phyloP scores from a whole-genome alignment of 2,888 invertebrate genomes.

The Chelonus formosanus region DNA sequence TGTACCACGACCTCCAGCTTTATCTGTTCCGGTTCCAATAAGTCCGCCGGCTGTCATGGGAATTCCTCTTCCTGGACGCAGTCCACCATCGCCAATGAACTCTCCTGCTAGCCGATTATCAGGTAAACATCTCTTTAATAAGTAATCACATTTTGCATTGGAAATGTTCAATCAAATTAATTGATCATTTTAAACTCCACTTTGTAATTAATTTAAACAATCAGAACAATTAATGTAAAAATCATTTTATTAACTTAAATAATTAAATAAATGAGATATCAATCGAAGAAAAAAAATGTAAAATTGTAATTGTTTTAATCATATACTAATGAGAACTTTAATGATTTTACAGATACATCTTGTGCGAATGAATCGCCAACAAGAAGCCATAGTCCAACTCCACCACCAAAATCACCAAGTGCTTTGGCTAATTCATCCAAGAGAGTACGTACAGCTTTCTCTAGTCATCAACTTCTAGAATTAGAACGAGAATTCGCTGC shows the following conservation, averaged over 20 bases:
- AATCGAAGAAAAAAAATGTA: not conserved
- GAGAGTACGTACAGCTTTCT: conserved; percentile 92
- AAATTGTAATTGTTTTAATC: not conserved
- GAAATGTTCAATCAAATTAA: no score
- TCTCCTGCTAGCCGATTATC: conserved; percentile 49
- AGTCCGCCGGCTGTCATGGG: conserved; percentile 47
- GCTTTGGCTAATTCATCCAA: conserved; percentile 75
- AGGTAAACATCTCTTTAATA: conserved; percentile 45
- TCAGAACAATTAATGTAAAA: no score
- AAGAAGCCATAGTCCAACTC: conserved; percentile 61
- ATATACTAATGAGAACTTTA: not conserved
- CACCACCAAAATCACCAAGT: conserved; percentile 66
- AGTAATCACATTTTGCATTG: no score
- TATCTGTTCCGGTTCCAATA: conserved; percentile 48
- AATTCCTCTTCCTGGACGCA: conserved; percentile 49
- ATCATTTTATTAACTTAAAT: no score
- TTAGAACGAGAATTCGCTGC: conserved; percentile 80
- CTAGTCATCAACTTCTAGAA: conserved; percentile 87
- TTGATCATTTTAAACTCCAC: no score
- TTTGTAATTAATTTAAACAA: no score
- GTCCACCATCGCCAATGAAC: conserved; percentile 55
- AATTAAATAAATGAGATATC: no score
- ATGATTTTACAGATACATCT: conserved; percentile 52
- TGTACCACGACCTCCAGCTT: conserved; percentile 53
- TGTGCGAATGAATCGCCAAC: conserved; percentile 65